Base-by-base conservation (phyloP, 2,888 invertebrate species). In the Asteroscopus sphinx region DNA sequence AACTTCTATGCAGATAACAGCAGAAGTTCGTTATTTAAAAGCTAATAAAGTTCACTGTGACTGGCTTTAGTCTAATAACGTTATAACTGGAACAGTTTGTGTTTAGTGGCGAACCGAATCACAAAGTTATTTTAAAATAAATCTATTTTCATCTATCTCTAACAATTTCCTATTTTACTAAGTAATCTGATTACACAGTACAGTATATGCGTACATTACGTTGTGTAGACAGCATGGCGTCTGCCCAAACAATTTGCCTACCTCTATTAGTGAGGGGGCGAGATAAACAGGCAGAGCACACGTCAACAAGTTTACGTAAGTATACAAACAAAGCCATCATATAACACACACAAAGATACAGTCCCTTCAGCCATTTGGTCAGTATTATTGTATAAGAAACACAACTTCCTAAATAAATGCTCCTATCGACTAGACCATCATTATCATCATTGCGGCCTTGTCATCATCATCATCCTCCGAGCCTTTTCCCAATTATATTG, bases 1-100 rank as follows among this genome's bases (percentile, higher is more conserved):
- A 77, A 80, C 74, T 83, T 77, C 73, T 68, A 80, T 82, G 73
- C 76, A 75, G 80, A 83, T 82, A 82, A 63, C 66, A 67, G 61
- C 56, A 61, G 56, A 72, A 73, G 68, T 71, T 68, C 52, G 64
- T 73, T 79, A 64, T 77, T 77, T 72, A 66, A 75, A 77, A 75
- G 76, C 61, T 65, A 75, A 75, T 76, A 76, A 75, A 77, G 76
- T 68, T 72, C 25, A n/a, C 25, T 35, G 33, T 42, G 45, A 41
- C 41, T 41, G 36, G 15, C 55, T 54, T 56, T 58, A 68, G 45
- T 59, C 53, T 71, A 71, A 71, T 56, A 62, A 54, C 15, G 46
- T 42, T 52, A 53, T 70, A 70, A 53, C 64, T 67, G 47, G 48
- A 41, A 67, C 54, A 53, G 46, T 54, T 55, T 9, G 53, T 66